A percentile compares a stretch with the other conserved stretches of the same genome.
phyloP scores from a whole-genome alignment of 2,113 vertebrate species.

The Pycnonotus jocosus region DNA sequence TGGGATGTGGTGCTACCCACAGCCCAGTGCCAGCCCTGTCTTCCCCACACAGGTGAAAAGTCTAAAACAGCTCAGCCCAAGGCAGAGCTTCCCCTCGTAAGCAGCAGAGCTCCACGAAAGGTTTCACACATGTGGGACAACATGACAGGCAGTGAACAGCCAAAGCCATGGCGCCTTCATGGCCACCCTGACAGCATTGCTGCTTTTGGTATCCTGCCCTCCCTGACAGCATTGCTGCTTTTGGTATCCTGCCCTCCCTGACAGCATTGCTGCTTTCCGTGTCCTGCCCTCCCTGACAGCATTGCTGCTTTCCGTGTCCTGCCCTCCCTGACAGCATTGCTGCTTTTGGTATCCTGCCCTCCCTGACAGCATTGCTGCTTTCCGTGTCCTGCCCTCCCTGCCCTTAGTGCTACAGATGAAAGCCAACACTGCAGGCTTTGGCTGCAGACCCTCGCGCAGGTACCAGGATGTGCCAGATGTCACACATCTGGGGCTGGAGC shows the following conservation, averaged over 20 bases:
- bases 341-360: background rate
- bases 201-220: background rate
- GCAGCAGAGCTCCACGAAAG: accelerated
- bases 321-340: background rate
- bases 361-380: background rate
- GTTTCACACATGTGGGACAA: accelerated
- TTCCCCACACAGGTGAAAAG: accelerated
- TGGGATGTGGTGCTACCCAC: accelerated
- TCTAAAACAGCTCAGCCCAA: background rate
- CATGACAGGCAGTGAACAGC: background rate
- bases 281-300: background rate
- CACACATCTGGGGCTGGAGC: background rate
- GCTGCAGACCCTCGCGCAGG: background rate
- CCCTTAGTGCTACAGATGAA: accelerated
- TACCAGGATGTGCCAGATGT: accelerated
- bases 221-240: background rate
- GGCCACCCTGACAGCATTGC: background rate
- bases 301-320: background rate
- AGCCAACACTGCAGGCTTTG: background rate
- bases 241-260: accelerated
- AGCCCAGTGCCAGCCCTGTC: background rate
- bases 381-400: background rate
- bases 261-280: accelerated
- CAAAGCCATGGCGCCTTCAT: background rate
- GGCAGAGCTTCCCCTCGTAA: accelerated